A percentile compares a stretch with the other conserved stretches of the same genome.
Evolutionary conservation across 2,888 invertebrate genomes (phyloP).

Genomic region (Lycaena phlaeas): DNA sequence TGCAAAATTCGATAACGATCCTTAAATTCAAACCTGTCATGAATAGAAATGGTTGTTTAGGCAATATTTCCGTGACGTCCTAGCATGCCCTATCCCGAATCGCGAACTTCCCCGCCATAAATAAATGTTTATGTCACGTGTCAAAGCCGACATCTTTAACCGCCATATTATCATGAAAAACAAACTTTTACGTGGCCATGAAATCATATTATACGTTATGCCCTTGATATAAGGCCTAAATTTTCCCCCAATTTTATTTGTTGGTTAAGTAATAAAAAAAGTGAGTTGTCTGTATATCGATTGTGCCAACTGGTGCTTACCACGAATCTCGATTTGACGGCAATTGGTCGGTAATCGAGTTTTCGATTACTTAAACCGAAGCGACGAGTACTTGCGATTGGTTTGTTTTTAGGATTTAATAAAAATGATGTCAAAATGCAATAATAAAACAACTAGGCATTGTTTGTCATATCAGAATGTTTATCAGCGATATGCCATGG

Average conservation of each 20-base stretch:
- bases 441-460: no score
- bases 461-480: no score
- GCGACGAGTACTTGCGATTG: conserved; percentile 18
- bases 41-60: conserved; percentile 61
- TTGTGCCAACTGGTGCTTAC: conserved; percentile 70
- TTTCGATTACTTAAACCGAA: conserved; percentile 36
- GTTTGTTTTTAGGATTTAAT: conserved; percentile 14
- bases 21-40: conserved; percentile 47
- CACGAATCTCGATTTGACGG: conserved; percentile 57
- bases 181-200: conserved; percentile 13
- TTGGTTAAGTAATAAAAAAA: conserved; percentile 38
- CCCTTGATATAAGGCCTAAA: conserved; percentile 40
- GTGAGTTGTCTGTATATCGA: conserved; percentile 55
- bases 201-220: conserved; percentile 31
- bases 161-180: conserved; percentile 24
- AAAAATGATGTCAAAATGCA: no score
- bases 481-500: no score
- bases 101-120: conserved; percentile 64
- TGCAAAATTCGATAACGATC: conserved; percentile 23
- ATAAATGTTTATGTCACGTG: conserved; percentile 66
- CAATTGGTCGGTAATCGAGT: conserved; percentile 50
- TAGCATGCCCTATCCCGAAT: conserved; percentile 61
- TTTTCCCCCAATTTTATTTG: conserved; percentile 19
- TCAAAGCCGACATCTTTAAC: conserved; percentile 55
- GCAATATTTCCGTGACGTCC: conserved; percentile 51